Base-by-base conservation (phyloP, 2,113 vertebrate genomes). In the Ciconia stormi region DNA sequence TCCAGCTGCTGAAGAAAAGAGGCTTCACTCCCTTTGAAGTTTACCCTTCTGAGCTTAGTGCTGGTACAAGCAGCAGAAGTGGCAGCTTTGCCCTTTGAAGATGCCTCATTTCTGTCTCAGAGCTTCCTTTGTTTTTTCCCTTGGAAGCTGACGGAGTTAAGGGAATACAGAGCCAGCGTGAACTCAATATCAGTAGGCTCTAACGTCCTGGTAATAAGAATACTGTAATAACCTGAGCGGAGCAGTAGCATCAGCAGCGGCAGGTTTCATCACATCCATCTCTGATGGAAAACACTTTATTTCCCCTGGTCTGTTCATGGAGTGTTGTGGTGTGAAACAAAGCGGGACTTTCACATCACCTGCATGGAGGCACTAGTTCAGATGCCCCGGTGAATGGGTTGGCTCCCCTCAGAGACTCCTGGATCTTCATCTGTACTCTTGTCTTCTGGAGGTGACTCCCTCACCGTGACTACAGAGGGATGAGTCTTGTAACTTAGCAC, bases 11-110 rank as follows among this genome's bases (percentile, higher is more conserved):
- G 77, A 80, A 87, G 71, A 87, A 95, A 70, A 81, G 63, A 89
- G 15, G 27, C 61, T 84, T 95, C 30, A 6, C 8, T 78, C 38
- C 32, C 77, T 96, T 95, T 97, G 78, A 91, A 95, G 93, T 82
- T 91, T 30, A 85, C 32, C 38, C 49, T 82, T 94, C 44, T 72
- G 70, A 89, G 81, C 14, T 78, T 69, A 95, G 70, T 38, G 47
- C 73, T 93, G 89, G 38, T 50, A 87, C 44, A 82, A 91, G 80
- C 46, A 87, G 49, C 52, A 15, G 56, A 92, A 93, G 73, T 65
- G 70, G 53, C 81, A 95, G 84, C 65, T 89, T 72, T 55, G 18
- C 23, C 47, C 26, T 93, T 92, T 94, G 83, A 97, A 95, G 66
- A 70, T 40, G 34, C 16, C 53, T 94, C 16, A 80, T 93, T 96